Evolutionary conservation across 2,888 invertebrate species (phyloP).

Genomic region (Hyppa rectilinea): DNA sequence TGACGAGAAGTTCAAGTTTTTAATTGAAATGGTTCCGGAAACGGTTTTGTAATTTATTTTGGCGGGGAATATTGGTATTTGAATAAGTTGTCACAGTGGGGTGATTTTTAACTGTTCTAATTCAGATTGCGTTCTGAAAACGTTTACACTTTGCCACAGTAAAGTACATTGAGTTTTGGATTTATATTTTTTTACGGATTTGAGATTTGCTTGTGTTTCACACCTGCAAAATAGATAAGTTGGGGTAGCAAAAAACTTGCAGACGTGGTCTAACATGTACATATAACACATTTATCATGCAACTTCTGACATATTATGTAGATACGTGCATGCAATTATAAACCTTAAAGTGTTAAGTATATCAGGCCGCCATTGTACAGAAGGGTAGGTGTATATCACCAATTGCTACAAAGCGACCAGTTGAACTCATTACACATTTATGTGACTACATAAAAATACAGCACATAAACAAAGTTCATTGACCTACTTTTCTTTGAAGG

Average conservation of each 20-base stretch:
- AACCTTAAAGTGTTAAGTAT: too few relatives aligned
- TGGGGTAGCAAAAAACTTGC: too few relatives aligned
- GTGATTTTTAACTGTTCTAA: slow-evolving; percentile 4
- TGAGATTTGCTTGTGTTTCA: too few relatives aligned
- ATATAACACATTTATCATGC: too few relatives aligned
- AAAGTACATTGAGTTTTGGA: accelerated
- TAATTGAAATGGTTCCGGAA: slow-evolving; percentile 57
- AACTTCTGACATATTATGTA: too few relatives aligned
- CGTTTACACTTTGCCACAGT: background rate
- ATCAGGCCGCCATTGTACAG: too few relatives aligned
- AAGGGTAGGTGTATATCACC: too few relatives aligned
- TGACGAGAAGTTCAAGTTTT: slow-evolving; percentile 48
- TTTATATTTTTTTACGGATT: too few relatives aligned
- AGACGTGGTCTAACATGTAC: too few relatives aligned
- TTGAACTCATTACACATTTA: background rate
- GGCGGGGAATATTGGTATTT: slow-evolving; percentile 26
- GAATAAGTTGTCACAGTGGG: background rate
- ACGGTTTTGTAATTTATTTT: slow-evolving; percentile 42
- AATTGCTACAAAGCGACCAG: too few relatives aligned
- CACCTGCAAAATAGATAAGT: too few relatives aligned
- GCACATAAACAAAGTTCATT: background rate
- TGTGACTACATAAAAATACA: background rate
- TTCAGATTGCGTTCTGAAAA: background rate
- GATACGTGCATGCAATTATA: too few relatives aligned
- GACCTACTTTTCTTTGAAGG: slow-evolving; percentile 9